Conservation (phyloP, 2,113 vertebrate species). For the Nothoprocta pentlandii region DNA sequence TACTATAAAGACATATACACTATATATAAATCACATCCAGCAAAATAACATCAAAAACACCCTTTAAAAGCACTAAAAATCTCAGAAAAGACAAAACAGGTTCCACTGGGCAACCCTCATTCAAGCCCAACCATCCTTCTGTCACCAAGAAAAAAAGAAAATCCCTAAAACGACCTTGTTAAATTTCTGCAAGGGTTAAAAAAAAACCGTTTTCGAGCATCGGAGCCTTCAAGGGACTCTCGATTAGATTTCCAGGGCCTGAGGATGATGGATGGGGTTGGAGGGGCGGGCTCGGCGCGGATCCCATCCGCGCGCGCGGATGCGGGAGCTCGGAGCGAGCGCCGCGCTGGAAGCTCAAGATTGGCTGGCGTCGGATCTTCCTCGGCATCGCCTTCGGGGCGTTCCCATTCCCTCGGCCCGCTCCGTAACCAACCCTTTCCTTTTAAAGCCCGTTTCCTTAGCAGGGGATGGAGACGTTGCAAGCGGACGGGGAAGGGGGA, state of each 20-base stretch:
- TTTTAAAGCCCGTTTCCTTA: not conserved
- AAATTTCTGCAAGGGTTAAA: no score
- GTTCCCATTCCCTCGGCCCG: not conserved
- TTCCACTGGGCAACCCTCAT: not conserved
- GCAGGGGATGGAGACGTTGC: not conserved
- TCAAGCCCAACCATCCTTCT: not conserved
- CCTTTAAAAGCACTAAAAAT: not conserved
- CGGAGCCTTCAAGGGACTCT: not conserved
- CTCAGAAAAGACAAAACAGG: not conserved
- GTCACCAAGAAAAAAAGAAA: not conserved
- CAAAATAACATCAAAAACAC: not conserved
- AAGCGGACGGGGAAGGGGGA: no score
- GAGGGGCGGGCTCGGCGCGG: no score
- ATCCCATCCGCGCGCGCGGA: no score
- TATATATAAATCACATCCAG: rapidly evolving
- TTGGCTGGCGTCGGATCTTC: not conserved
- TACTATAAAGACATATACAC: no score
- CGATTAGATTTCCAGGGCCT: rapidly evolving
- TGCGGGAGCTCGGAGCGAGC: not conserved
- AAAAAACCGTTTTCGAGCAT: not conserved
- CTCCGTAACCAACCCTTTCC: constrained; percentile 2
- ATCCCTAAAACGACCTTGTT: no score
- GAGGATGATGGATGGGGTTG: no score
- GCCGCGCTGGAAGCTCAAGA: constrained; percentile 42
- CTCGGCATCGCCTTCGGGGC: not conserved